Conservation (phyloP, 2,797 vertebrate genomes). For the Pitangus sulphuratus region DNA sequence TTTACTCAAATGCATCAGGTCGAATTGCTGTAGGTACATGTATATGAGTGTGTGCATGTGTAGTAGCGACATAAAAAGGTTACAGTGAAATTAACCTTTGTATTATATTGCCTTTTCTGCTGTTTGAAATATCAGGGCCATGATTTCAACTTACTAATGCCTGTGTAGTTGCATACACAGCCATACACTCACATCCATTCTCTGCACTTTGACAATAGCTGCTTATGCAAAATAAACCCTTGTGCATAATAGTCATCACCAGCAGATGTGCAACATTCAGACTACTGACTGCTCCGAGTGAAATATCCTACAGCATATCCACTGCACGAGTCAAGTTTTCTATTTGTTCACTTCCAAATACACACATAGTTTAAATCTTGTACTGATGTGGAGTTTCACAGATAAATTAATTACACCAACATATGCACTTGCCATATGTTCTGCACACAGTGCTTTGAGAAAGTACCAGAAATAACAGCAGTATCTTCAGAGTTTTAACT, state of each 20-base stretch:
- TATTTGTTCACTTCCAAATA: neutral
- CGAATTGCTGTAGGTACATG: fast-evolving
- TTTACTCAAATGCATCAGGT: neutral
- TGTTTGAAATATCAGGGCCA: neutral
- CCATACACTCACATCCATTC: neutral
- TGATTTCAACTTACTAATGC: neutral
- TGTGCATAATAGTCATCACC: neutral
- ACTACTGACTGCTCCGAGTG: neutral
- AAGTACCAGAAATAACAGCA: neutral
- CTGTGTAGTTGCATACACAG: neutral
- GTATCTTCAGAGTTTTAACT: neutral
- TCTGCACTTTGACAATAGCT: neutral
- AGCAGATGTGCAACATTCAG: neutral
- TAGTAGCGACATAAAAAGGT: neutral
- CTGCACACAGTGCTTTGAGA: neutral
- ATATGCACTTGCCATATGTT: neutral
- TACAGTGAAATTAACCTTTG: neutral
- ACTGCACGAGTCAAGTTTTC: neutral
- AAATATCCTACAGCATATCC: neutral
- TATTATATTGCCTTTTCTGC: neutral
- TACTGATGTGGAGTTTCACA: neutral
- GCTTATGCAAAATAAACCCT: neutral
- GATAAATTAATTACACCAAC: neutral
- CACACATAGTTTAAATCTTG: neutral
- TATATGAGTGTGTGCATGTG: fast-evolving